Base-by-base conservation (phyloP, 1,140 invertebrate genomes). In the Drosophila littoralis region DNA sequence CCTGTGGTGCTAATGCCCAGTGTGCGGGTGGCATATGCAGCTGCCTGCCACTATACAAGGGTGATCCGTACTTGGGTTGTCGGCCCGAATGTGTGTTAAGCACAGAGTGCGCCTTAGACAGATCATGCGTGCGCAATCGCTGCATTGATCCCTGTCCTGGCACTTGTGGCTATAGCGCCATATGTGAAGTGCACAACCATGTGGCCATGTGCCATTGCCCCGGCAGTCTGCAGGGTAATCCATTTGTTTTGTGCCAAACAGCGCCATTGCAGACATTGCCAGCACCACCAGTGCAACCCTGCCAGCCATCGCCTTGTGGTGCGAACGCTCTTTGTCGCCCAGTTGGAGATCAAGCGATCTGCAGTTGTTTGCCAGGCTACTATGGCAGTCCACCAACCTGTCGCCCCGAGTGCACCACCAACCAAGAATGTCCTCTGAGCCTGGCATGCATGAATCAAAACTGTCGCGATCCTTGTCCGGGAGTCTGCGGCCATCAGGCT, bases 21-120 rank as follows among this genome's bases (percentile, higher is more conserved):
- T 96, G 95, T 89, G 94, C 94, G 92, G 92, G 93, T 4, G 91
- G 93, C 22, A 90, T 93, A 15, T 86, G 93, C 91, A 64, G 88
- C 78, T 75, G 93, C 81, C 86, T 96, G 68, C 75, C 95, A 1
- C 95, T 96, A 83, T 97, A 97, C 89, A 96, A 95, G 69, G 96
- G 96, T 35, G 94, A 95, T 91, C 95, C 95, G 3, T 95, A 95
- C 61, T 82, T 93, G 71, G 94, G 93, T 2, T 97, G 97, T 92
- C 93, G 96, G 75, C 97, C 96, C 12, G 96, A 97, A 93, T 98
- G 97, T 91, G 95, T 96, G 0, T 94, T 96, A 78, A 97, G 96
- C 92, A 95, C 96, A 2, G 97, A 98, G 74, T 98, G 97, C 90
- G 93, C 96, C 0, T 93, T 94, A 55, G 93, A 94, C 46, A 96